Evolutionary conservation across 1,140 invertebrate genomes (phyloP).

Genomic region (Ridgeia piscesae): DNA sequence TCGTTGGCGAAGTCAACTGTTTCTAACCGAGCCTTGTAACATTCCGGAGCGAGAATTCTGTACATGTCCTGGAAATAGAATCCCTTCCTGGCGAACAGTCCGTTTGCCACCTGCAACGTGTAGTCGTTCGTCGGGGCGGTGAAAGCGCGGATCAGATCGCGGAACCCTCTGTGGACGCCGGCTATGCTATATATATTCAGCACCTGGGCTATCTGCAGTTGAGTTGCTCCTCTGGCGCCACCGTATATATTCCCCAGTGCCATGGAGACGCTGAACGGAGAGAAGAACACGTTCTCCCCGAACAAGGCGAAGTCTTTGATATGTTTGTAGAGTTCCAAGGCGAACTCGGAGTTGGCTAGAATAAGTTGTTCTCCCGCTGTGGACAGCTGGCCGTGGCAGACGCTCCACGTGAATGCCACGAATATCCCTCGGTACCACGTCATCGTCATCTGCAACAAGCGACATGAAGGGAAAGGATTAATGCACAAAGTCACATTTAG

Average conservation of each 20-base stretch:
- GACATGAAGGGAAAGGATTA: no score
- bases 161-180: neutral
- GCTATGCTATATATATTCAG: neutral
- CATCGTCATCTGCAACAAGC: no score
- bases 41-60: neutral
- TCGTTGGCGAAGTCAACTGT: conserved; percentile 29
- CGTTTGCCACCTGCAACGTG: conserved; percentile 11
- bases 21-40: neutral
- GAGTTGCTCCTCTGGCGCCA: conserved; percentile 14
- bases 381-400: no score
- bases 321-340: conserved; percentile 2
- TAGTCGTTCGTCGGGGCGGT: neutral
- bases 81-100: conserved; percentile 1
- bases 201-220: neutral
- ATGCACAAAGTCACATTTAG: no score
- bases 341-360: conserved; percentile 19
- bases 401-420: no score
- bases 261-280: conserved; percentile 12
- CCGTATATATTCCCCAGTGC: conserved; percentile 9
- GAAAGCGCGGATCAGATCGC: neutral
- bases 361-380: no score
- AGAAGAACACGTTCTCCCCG: conserved; percentile 19
- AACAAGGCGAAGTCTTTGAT: neutral
- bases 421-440: no score
- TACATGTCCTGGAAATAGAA: neutral